A percentile compares a stretch with the other conserved stretches of the same genome.
phyloP scores from a whole-genome alignment of 2,113 vertebrate species.

The Xenotilapia longispinis region DNA sequence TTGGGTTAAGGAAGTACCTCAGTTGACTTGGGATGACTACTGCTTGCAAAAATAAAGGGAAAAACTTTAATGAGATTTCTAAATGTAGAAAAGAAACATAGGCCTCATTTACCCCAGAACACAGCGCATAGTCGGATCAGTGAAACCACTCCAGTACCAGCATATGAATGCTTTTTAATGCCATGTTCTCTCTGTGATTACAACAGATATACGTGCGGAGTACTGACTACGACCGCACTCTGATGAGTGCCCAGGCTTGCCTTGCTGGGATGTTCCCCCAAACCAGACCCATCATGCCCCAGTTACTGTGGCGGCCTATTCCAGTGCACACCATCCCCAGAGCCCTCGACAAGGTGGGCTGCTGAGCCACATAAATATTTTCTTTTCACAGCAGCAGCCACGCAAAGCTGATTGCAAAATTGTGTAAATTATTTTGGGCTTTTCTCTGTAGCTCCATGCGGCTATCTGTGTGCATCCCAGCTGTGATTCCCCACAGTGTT shows the following conservation, averaged over 20 bases:
- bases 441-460: background rate
- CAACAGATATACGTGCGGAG: conserved; percentile 82
- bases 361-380: conserved; percentile 33
- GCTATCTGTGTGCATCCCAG: background rate
- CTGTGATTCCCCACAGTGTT: background rate
- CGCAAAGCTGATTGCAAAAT: background rate
- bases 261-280: conserved; percentile 85
- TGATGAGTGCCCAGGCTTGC: conserved; percentile 85
- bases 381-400: background rate
- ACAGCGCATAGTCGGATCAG: background rate
- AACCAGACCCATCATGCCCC: conserved; percentile 62
- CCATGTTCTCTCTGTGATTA: background rate
- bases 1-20: conserved; percentile 22
- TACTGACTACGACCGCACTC: conserved; percentile 85
- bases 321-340: conserved; percentile 80
- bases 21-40: conserved; percentile 8
- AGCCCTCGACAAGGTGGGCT: conserved; percentile 73
- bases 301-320: conserved; percentile 82
- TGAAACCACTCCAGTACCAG: background rate
- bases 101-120: background rate
- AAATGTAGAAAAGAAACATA: background rate
- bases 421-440: background rate
- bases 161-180: background rate
- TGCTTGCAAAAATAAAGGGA: background rate
- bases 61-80: background rate